Evolutionary conservation across 2,888 invertebrate genomes (phyloP).

Genomic region (Gnatocerus cornutus): DNA sequence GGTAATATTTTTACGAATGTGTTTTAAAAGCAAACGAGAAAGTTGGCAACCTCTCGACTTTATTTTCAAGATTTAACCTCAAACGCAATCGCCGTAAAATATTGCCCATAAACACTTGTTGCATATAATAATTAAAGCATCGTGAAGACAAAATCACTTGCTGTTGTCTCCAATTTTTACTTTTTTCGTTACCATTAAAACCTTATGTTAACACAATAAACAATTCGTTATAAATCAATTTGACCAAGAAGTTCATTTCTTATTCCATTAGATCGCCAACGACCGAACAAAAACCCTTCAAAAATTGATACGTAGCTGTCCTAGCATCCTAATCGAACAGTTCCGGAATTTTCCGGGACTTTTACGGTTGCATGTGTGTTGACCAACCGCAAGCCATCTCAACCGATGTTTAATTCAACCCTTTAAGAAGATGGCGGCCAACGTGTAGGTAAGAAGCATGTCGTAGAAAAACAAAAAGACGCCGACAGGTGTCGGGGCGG

Average conservation of each 20-base stretch:
- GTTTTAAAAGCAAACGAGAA: background rate
- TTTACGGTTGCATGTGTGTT: conserved; percentile 39
- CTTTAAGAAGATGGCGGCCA: conserved; percentile 61
- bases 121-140: conserved; percentile 39
- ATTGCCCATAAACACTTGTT: conserved; percentile 42
- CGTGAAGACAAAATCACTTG: conserved; percentile 32
- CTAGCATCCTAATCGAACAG: conserved; percentile 25
- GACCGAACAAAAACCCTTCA: conserved; percentile 20
- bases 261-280: conserved; percentile 23
- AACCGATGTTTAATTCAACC: conserved; percentile 62
- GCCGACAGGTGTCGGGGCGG: conserved; percentile 61
- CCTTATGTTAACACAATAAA: conserved; percentile 10
- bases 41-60: background rate
- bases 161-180: background rate
- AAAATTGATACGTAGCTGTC: conserved; percentile 27
- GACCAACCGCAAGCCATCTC: conserved; percentile 54
- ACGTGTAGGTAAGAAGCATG: conserved; percentile 47
- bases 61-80: conserved; percentile 22
- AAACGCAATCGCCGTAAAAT: conserved; percentile 31
- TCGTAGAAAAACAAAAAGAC: conserved; percentile 61
- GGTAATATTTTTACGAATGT: background rate
- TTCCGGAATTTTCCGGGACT: conserved; percentile 29
- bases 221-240: conserved; percentile 12
- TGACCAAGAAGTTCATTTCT: conserved; percentile 24
- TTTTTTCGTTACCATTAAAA: conserved; percentile 18